A percentile compares a stretch with the other conserved stretches of the same genome.
phyloP scores from a whole-genome alignment of 2,888 invertebrate genomes.

The Muscina levida region DNA sequence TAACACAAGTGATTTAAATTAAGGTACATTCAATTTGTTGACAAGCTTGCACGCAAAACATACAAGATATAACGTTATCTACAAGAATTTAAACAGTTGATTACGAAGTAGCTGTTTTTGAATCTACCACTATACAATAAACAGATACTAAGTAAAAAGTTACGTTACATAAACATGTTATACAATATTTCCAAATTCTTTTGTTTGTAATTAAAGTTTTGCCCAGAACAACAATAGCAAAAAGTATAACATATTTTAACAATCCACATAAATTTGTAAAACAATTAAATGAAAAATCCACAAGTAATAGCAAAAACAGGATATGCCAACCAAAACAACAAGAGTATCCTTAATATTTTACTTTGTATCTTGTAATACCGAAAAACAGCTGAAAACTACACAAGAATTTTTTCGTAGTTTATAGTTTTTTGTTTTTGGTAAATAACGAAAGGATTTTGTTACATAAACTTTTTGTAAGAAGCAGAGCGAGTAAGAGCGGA shows the following conservation, averaged over 20 bases:
- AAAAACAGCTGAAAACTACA: neutral
- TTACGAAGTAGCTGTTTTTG: too few species aligned
- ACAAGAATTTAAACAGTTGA: too few species aligned
- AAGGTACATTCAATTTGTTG: too few species aligned
- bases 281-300: constrained; percentile 52
- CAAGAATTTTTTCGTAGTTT: too few species aligned
- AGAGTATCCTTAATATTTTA: neutral
- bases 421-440: neutral
- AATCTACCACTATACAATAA: too few species aligned
- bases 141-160: too few species aligned
- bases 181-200: neutral
- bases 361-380: neutral
- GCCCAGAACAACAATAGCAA: constrained; percentile 4
- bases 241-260: constrained; percentile 38
- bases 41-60: too few species aligned
- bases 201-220: constrained; percentile 31
- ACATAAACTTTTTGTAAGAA: neutral
- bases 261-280: constrained; percentile 56
- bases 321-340: neutral
- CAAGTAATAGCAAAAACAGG: neutral
- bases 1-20: too few species aligned
- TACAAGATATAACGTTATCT: too few species aligned
- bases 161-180: constrained; percentile 12
- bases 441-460: constrained; percentile 7
- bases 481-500: neutral